phyloP scores from a whole-genome alignment of 92 coral and sea anemone genomes.

The Porites evermanni region DNA sequence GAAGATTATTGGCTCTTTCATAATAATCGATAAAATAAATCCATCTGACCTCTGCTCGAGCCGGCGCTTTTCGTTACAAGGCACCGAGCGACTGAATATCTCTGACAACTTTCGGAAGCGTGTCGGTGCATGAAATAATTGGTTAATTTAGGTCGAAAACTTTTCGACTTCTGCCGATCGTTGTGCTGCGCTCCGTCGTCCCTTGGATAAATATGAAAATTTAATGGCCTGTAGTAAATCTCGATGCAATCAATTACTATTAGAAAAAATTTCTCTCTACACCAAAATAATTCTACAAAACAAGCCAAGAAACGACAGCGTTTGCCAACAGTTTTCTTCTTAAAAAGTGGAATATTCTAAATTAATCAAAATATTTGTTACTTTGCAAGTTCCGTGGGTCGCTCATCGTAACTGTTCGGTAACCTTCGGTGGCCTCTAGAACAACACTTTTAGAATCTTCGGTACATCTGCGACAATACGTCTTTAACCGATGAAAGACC shows the following conservation, averaged over 20 bases:
- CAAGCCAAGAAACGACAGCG: background rate
- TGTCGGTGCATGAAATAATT: no score
- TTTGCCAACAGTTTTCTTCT: background rate
- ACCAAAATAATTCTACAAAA: background rate
- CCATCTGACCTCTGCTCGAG: no score
- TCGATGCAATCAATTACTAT: no score
- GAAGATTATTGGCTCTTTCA: background rate
- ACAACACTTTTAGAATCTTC: background rate
- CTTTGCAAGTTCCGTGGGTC: background rate
- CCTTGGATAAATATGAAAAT: no score
- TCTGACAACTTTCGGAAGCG: no score
- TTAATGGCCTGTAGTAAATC: no score
- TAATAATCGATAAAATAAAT: no score
- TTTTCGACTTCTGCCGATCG: no score
- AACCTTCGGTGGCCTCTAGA: background rate
- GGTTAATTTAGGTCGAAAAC: no score
- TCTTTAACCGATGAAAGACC: background rate
- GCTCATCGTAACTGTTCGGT: constrained; percentile 2
- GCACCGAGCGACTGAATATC: no score
- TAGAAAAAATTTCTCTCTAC: background rate
- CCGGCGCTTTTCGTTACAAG: no score
- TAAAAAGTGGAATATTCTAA: background rate
- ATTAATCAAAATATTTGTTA: background rate
- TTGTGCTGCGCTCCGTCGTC: no score
- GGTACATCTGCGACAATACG: background rate